These are phyloP conservation scores for Pseudomyrmex dendroicus DNA, from an alignment of 1,140 invertebrate genomes.

Conservation along the genomic window DNA sequence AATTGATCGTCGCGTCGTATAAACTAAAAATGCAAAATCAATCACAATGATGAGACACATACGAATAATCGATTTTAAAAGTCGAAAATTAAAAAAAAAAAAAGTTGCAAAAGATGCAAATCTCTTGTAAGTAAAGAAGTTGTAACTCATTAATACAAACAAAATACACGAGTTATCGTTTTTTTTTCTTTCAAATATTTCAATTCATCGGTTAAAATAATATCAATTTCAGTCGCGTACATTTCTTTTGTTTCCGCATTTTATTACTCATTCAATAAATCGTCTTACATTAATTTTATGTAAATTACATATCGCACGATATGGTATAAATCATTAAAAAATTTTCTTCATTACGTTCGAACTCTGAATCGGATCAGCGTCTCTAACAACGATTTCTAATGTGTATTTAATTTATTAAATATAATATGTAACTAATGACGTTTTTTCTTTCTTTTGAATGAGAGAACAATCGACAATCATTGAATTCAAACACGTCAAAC, in stretches of 20 bases:
- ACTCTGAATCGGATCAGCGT: neutral
- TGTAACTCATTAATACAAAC: neutral
- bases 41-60: neutral
- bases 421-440: too few species aligned
- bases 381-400: too few species aligned
- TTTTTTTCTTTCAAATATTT: neutral
- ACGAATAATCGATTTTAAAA: neutral
- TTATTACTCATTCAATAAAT: conserved; percentile 22
- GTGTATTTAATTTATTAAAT: too few species aligned
- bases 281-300: conserved; percentile 7
- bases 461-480: neutral
- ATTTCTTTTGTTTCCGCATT: neutral
- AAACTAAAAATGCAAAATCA: too few species aligned
- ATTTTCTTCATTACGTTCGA: neutral
- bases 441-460: neutral
- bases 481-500: neutral
- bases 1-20: too few species aligned
- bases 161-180: too few species aligned
- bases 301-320: conserved; percentile 19
- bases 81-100: neutral
- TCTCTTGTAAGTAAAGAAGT: neutral
- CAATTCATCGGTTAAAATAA: neutral
- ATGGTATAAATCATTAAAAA: conserved; percentile 39
- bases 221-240: neutral
- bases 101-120: neutral